Percentiles rank a stretch among this genome's conserved stretches.
Conservation (phyloP, 2,113 vertebrate species). For the Numenius arquata region DNA sequence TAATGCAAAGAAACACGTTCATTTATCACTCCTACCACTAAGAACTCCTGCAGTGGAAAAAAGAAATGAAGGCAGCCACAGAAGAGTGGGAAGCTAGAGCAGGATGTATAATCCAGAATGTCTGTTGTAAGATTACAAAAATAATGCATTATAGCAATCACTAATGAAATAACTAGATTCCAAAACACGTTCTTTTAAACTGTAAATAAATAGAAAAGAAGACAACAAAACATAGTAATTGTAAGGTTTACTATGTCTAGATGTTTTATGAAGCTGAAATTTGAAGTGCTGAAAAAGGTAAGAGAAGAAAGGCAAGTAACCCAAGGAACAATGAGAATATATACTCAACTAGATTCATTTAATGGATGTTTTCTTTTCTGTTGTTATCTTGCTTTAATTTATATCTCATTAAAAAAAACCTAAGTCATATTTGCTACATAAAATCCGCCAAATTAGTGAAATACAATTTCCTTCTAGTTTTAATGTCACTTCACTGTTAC, state of each 20-base stretch:
- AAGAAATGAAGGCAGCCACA: not conserved
- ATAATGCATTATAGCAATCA: not conserved
- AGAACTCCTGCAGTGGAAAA: not conserved
- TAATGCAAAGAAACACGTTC: not conserved
- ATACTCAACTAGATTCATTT: not conserved
- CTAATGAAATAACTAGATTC: not conserved
- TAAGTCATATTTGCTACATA: not conserved
- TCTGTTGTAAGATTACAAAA: not conserved
- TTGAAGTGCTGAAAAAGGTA: not conserved
- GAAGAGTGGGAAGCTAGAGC: not conserved
- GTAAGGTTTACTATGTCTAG: not conserved
- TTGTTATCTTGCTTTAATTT: not conserved
- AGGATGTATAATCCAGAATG: not conserved
- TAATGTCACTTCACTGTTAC: not conserved
- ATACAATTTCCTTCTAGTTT: not conserved
- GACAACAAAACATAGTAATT: not conserved
- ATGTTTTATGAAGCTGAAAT: not conserved
- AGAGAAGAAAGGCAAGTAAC: not conserved
- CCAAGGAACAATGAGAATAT: not conserved
- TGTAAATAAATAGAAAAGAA: not conserved
- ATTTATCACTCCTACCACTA: constrained; percentile 8
- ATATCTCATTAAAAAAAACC: not conserved
- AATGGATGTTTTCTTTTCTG: not conserved
- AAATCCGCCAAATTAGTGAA: not conserved
- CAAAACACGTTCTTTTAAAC: not conserved